Base-by-base conservation (phyloP, 2,797 vertebrate species). In the Pterois miles region DNA sequence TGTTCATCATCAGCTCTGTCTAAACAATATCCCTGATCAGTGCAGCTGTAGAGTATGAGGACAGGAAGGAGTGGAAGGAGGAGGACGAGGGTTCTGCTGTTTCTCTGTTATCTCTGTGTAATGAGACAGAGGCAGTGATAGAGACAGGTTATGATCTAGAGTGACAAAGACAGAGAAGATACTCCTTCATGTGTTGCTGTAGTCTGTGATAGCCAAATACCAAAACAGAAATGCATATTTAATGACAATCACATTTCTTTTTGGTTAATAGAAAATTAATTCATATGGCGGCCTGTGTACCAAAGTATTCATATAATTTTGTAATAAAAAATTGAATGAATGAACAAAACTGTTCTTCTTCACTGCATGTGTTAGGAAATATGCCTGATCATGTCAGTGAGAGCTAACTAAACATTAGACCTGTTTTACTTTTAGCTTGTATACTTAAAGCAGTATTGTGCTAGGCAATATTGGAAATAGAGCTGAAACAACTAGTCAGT, bases 21-120 rank as follows among this genome's bases (percentile, higher is more conserved):
- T 81, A 91, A 85, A 86, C 84, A 89, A 86, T 85, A 71, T 73
- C 66, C 59, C 53, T 23, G 58, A 81, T 74, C 79, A 80, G 71
- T 76, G 76, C 85, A 89, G 87, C 76, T 88, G 76, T 73, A 79
- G 77, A 83, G 43, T 66, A 14, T 64, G 60, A 78, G 63, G 31
- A 78, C 33, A 76, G 81, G 69, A 84, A 65, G 64, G 69, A 78
- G 59, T 43, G 77, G 63, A 63, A 69, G 71, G 58, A 81, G 75
- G 57, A 64, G 53, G 40, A 12, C 10, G 20, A 77, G 65, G 25
- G 50, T 57, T 82, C 34, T 68, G 56, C 33, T 78, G 20, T 70
- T 70, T 68, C 54, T 79, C 66, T 68, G 22, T 70, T 62, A 16
- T 67, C 36, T 79, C 67, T 72, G 57, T 33, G 29, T 57, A 43